These are phyloP conservation scores for Cataglyphis hispanica DNA, from an alignment of 1,140 invertebrate species.

Conservation along the genomic window DNA sequence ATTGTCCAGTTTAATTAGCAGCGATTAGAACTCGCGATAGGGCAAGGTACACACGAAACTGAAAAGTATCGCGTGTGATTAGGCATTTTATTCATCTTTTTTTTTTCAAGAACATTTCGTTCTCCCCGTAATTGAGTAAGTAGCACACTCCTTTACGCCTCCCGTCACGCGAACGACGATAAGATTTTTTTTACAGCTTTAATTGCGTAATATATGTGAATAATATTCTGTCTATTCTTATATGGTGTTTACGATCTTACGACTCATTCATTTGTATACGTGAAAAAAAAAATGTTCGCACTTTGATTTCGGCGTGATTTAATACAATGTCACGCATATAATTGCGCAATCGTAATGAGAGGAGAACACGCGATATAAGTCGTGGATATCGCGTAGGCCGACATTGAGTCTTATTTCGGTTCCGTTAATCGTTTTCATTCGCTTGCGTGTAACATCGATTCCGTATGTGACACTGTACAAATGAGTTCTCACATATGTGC, in stretches of 20 bases:
- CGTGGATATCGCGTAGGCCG: neutral
- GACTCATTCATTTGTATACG: slow-evolving; percentile 2
- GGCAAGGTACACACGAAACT: neutral
- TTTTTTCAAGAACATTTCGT: neutral
- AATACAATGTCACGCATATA: neutral
- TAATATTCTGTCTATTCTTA: too few species aligned
- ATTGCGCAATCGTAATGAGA: neutral
- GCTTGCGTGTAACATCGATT: slow-evolving; percentile 40
- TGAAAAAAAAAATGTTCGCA: neutral
- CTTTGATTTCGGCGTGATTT: neutral
- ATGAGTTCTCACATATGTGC: neutral
- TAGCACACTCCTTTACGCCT: neutral
- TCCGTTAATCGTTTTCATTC: slow-evolving; percentile 38
- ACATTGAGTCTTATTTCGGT: slow-evolving; percentile 28
- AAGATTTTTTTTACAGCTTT: slow-evolving; percentile 1
- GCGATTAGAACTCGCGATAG: neutral
- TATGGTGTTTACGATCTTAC: neutral
- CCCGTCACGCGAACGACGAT: neutral
- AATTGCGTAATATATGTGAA: slow-evolving; percentile 8
- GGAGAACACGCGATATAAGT: slow-evolving; percentile 24
- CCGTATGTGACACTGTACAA: slow-evolving; percentile 34
- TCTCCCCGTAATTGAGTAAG: neutral
- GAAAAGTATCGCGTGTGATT: slow-evolving; percentile 3
- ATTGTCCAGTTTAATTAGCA: slow-evolving; percentile 24
- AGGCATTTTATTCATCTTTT: slow-evolving; percentile 25